Base-by-base conservation (phyloP, 2,888 invertebrate genomes). In the Meghimatium bilineatum region DNA sequence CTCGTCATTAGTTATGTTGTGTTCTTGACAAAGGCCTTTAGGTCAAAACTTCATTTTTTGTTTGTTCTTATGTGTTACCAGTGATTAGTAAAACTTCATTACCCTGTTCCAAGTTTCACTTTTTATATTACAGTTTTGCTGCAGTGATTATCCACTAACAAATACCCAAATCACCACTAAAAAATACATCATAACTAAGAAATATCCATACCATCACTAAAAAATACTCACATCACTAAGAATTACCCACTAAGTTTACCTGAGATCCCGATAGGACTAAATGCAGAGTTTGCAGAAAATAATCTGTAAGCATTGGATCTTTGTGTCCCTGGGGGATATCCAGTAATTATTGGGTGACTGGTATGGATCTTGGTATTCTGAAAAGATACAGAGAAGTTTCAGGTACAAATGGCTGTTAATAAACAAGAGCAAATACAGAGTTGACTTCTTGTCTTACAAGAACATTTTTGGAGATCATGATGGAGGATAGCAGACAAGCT, bases 201-300 rank as follows among this genome's bases (percentile, higher is more conserved):
- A 56, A 56, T 23, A 23, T 23, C 3, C 49, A 49, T 12, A 49
- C 49, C 49, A 49, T 49, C 49, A 60, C 60, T 60, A 12, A 60
- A 26, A 60, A 63, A 63, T 5, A 63, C 63, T 5, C 23, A n/a
- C 8, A 1, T 29, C 52, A 6, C 38, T 2, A 74, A 14, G 1
- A 1, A 8, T 26, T 10, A 0, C 8, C 12, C 26, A 63, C 23
- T n/a, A 26, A 63, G 3, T 52, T n/a, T 66, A 82, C 86, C 80
- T 60, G 85, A 81, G 38, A 78, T 72, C n/a, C 82, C 76, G 69
- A 92, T 92, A 44, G 91, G 91, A 80, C 91, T 92, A 87, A 93
- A 93, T 56, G 93, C 93, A 36, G 92, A 92, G 86, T 92, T 91
- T 12, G 91, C 90, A 44, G 92, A 92, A 49, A 89, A 89, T 85